Conservation (phyloP, 2,888 invertebrate genomes). For the Augochlorella aurata region DNA sequence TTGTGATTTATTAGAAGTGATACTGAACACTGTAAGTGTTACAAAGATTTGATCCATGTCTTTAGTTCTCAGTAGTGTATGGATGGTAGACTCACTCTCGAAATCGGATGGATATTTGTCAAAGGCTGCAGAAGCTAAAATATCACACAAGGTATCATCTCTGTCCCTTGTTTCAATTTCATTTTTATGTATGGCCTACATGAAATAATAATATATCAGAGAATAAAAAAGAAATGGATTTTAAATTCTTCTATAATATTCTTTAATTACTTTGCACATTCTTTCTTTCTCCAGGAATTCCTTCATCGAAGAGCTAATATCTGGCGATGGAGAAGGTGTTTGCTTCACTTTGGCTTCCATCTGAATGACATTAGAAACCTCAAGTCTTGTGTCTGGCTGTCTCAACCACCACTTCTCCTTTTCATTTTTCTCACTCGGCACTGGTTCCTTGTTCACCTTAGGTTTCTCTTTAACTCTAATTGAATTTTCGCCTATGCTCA, state of each 20-base stretch:
- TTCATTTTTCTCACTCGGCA: constrained; percentile 33
- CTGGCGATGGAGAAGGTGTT: constrained; percentile 69
- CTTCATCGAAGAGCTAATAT: constrained; percentile 77
- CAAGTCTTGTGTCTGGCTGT: constrained; percentile 69
- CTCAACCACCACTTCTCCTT: constrained; percentile 76
- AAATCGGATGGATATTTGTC: constrained; percentile 80
- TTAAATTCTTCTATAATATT: not conserved
- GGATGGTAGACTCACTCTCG: constrained; percentile 71
- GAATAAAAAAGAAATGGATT: not conserved
- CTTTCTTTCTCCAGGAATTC: constrained; percentile 78
- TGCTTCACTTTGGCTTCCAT: constrained; percentile 56
- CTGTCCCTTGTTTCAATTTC: constrained; percentile 72
- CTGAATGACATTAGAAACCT: constrained; percentile 50
- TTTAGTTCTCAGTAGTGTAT: not conserved
- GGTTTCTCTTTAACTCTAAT: constrained; percentile 72
- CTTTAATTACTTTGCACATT: constrained; percentile 76
- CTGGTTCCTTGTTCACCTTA: constrained; percentile 54
- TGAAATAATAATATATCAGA: not conserved
- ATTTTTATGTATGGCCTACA: constrained; percentile 68
- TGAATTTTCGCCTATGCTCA: constrained; percentile 75
- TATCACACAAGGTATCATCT: constrained; percentile 77
- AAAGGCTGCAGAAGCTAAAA: constrained; percentile 77
- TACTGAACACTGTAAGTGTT: not conserved
- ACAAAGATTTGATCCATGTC: not conserved
- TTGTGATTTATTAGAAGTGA: not conserved